Evolutionary conservation across 2,113 vertebrate species (phyloP).

Genomic region (Zosterops hypoxanthus): DNA sequence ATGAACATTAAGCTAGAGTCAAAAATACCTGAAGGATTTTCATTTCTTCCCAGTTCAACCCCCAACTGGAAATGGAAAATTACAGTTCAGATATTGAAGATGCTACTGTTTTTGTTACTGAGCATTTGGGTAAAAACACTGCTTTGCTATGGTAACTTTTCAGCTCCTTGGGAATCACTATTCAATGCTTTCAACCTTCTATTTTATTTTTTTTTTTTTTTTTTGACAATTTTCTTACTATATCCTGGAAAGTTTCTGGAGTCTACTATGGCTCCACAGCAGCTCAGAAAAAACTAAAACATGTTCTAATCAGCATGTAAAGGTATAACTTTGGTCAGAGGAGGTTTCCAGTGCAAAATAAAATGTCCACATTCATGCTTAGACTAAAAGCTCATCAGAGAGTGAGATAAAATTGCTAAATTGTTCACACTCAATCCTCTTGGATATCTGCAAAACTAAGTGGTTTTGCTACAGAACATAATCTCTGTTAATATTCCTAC

Average conservation of each 20-base stretch:
- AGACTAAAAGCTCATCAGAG: neutral
- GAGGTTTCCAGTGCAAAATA: neutral
- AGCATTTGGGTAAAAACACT: constrained; percentile 24
- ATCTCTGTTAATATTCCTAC: neutral
- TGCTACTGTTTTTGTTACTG: constrained; percentile 10
- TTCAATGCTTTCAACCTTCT: neutral
- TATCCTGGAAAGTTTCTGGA: neutral
- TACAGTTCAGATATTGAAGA: neutral
- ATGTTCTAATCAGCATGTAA: neutral
- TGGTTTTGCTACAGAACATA: neutral
- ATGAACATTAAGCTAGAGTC: neutral
- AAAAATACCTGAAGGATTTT: neutral
- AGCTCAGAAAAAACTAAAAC: neutral
- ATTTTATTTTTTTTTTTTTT: neutral
- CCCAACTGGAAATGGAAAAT: neutral
- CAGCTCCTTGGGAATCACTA: neutral
- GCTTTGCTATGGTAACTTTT: constrained; percentile 33
- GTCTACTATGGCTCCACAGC: neutral
- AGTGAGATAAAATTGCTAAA: neutral
- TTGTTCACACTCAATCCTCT: neutral
- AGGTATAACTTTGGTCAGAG: neutral
- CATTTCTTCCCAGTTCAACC: neutral
- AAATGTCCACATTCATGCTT: neutral
- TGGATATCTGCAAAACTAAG: neutral
- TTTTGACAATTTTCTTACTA: neutral